A percentile compares a stretch with the other conserved stretches of the same genome.
phyloP scores from a whole-genome alignment of 2,113 vertebrate species.

The Psittacula cyanocephala region DNA sequence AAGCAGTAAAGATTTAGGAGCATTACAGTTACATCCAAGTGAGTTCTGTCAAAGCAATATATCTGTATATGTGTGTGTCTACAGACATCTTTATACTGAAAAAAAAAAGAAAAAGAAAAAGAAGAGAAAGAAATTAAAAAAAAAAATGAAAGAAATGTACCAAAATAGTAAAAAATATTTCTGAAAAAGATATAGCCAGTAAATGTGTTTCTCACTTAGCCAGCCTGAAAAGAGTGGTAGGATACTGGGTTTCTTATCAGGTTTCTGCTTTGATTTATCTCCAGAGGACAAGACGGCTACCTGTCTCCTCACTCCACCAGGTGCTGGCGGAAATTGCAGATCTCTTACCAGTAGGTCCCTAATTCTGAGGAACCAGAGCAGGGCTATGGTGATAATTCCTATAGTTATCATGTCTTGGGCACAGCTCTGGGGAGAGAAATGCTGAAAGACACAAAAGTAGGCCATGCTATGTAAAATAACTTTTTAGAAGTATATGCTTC shows the following conservation, averaged over 20 bases:
- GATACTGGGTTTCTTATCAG: background rate
- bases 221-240: background rate
- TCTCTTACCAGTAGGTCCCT: background rate
- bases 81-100: background rate
- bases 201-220: background rate
- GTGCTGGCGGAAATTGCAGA: background rate
- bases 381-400: fast-evolving
- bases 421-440: background rate
- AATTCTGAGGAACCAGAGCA: background rate
- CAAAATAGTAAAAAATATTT: background rate
- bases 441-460: background rate
- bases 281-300: background rate
- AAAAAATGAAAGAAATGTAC: background rate
- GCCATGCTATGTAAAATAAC: background rate
- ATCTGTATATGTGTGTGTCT: background rate
- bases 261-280: background rate
- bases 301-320: background rate
- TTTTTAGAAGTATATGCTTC: background rate
- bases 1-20: background rate
- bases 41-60: background rate
- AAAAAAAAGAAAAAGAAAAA: background rate
- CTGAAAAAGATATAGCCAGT: background rate
- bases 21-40: background rate
- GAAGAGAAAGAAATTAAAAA: background rate
- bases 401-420: background rate